A percentile compares a stretch with the other conserved stretches of the same genome.
These are phyloP conservation scores for Sinelater perroti DNA, from an alignment of 2,888 invertebrate genomes.

Conservation along the genomic window DNA sequence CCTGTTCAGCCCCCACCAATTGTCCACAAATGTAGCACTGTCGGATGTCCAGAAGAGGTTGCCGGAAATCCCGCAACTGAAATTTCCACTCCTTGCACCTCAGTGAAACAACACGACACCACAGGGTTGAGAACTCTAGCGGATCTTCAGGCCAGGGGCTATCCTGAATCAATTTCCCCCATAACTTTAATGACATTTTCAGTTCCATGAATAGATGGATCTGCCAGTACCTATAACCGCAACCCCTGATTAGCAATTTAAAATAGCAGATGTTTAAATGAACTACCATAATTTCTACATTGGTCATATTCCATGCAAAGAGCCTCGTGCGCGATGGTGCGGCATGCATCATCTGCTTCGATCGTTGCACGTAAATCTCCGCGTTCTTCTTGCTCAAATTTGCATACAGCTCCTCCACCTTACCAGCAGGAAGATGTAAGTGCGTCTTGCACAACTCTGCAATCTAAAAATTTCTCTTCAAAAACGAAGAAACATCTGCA, in stretches of 20 bases:
- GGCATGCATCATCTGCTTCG: slow-evolving; percentile 71
- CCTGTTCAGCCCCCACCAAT: slow-evolving; percentile 89
- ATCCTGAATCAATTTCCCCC: slow-evolving; percentile 84
- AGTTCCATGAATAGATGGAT: slow-evolving; percentile 85
- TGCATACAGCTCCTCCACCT: slow-evolving; percentile 88
- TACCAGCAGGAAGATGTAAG: slow-evolving; percentile 82
- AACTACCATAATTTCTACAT: slow-evolving; percentile 69
- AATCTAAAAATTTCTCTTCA: slow-evolving; percentile 57
- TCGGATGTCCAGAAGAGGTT: slow-evolving; percentile 86
- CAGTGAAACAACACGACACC: slow-evolving; percentile 89
- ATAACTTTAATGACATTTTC: slow-evolving; percentile 78
- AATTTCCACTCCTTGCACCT: slow-evolving; percentile 88
- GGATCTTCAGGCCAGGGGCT: slow-evolving; percentile 93
- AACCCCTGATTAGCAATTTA: too few species aligned
- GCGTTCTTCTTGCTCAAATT: slow-evolving; percentile 90
- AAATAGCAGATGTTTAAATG: not conserved
- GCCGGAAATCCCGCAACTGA: slow-evolving; percentile 93
- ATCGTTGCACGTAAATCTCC: slow-evolving; percentile 94
- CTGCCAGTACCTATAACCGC: slow-evolving; percentile 73
- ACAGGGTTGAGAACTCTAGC: slow-evolving; percentile 87
- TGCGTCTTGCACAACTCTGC: slow-evolving; percentile 84
- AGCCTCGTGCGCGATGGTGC: slow-evolving; percentile 76
- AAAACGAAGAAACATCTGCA: slow-evolving; percentile 12
- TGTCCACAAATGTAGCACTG: slow-evolving; percentile 89
- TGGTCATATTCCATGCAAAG: slow-evolving; percentile 85